Evolutionary conservation across 1,140 invertebrate species (phyloP).

Genomic region (Tyrophagus putrescentiae): DNA sequence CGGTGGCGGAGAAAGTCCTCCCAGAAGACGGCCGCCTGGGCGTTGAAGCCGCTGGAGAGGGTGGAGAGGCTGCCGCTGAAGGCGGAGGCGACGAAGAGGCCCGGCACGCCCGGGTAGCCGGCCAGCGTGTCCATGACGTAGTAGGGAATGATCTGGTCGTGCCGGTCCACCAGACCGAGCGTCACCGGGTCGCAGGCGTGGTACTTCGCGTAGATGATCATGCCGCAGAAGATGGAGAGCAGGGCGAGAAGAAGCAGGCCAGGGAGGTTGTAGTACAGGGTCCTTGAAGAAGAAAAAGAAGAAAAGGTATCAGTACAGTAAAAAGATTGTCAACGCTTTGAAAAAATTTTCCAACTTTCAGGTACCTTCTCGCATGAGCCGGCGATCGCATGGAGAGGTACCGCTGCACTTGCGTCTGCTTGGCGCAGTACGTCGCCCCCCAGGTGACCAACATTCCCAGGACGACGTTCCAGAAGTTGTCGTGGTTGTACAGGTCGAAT

Average conservation of each 20-base stretch:
- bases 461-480: conserved; percentile 23
- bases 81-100: conserved; percentile 30
- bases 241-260: background rate
- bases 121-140: conserved; percentile 29
- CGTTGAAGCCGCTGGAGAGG: conserved; percentile 24
- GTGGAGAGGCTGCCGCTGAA: conserved; percentile 28
- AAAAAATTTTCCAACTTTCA: background rate
- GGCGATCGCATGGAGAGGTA: conserved; percentile 20
- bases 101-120: conserved; percentile 29
- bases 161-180: conserved; percentile 25
- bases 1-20: conserved; percentile 20
- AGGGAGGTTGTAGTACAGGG: conserved; percentile 15
- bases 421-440: conserved; percentile 23
- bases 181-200: conserved; percentile 32
- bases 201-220: conserved; percentile 32
- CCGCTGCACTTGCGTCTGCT: conserved; percentile 25
- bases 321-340: background rate
- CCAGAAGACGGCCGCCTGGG: conserved; percentile 24
- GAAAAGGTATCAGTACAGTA: background rate
- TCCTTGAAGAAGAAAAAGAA: background rate
- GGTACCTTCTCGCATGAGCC: conserved; percentile 20
- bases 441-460: conserved; percentile 19
- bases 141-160: conserved; percentile 31
- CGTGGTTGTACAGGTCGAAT: conserved; percentile 21
- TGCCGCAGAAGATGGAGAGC: conserved; percentile 25